Base-by-base conservation (phyloP, 2,797 vertebrate genomes). In the Sebastes minor region DNA sequence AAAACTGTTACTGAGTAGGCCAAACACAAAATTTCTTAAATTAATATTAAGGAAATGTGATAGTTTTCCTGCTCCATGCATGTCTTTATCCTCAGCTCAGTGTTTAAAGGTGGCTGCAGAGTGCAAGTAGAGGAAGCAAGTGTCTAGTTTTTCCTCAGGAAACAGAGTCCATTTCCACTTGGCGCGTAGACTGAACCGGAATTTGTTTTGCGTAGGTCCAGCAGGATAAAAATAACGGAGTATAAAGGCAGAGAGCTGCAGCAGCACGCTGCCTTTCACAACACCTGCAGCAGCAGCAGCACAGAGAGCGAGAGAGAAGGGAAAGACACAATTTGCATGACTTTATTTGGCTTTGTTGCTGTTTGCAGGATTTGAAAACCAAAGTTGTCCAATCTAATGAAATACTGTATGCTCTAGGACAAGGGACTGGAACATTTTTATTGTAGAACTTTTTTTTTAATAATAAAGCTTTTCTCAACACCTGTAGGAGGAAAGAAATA, bases 101-200 rank as follows among this genome's bases (percentile, higher is more conserved):
- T 3, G 42, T 49, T 60, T 71, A 46, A 78, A 84, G 76, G 82
- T 85, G 84, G 78, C 59, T 49, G 69, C 35, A 63, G 84, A 93
- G 90, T 86, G 92, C 95, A 94, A 94, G 93, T 86, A 80, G 65
- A 92, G 92, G 88, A 91, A 91, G 80, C 69, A 61, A 89, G 88
- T 69, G 88, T 89, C 79, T 70, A 82, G 89, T 88, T 88, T 92
- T 93, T 91, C 92, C 93, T 92, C 94, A 97, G 97, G 97, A 97
- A 97, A 95, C 94, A 81, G 92, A 95, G 95, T 96, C 96, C 96
- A 97, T 97, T 97, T 97, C 97, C 97, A 96, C 94, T 96, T 97
- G 96, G 96, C 96, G 91, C 84, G 46, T 1, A 8, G 78, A 95
- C 96, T 81, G 80, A 78, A 95, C 94, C 93, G 96, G 96, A 96